Evolutionary conservation across 2,888 invertebrate genomes (phyloP).

Genomic region (Uropetala carovei): DNA sequence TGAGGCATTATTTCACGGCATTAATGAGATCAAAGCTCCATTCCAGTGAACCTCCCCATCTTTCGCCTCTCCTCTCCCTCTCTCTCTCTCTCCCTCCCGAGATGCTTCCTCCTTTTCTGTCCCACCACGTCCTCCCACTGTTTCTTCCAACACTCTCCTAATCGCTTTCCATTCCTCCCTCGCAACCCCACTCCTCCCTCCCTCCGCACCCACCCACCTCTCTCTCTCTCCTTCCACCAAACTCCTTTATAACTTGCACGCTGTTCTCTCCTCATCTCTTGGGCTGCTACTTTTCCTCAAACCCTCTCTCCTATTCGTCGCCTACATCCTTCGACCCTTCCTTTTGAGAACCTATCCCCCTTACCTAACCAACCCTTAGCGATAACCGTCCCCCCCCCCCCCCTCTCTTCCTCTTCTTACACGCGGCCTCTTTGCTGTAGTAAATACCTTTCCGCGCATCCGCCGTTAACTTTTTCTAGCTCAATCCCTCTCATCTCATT

Average conservation of each 20-base stretch:
- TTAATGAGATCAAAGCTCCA: slow-evolving; percentile 82
- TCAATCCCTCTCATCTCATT: background rate
- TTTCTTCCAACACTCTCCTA: background rate
- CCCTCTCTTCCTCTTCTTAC: background rate
- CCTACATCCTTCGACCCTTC: background rate
- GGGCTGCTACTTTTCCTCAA: background rate
- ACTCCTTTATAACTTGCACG: slow-evolving; percentile 59
- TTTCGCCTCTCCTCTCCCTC: background rate
- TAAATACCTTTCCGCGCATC: no score
- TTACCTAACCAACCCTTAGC: background rate
- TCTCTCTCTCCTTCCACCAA: slow-evolving; percentile 26
- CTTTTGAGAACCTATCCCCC: background rate
- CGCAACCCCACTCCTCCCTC: background rate
- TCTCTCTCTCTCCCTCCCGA: slow-evolving; percentile 43
- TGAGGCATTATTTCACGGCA: slow-evolving; percentile 86
- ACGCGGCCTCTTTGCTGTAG: background rate
- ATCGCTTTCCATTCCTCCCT: background rate
- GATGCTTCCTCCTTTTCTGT: slow-evolving; percentile 39
- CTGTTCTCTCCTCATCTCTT: slow-evolving; percentile 32
- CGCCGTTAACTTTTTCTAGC: background rate
- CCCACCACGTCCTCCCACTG: background rate
- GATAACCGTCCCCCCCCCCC: background rate
- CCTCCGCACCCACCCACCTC: background rate
- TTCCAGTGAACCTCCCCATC: slow-evolving; percentile 25
- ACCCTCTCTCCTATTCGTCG: background rate